Conservation (phyloP, 2,797 vertebrate genomes). For the Rhincodon typus region DNA sequence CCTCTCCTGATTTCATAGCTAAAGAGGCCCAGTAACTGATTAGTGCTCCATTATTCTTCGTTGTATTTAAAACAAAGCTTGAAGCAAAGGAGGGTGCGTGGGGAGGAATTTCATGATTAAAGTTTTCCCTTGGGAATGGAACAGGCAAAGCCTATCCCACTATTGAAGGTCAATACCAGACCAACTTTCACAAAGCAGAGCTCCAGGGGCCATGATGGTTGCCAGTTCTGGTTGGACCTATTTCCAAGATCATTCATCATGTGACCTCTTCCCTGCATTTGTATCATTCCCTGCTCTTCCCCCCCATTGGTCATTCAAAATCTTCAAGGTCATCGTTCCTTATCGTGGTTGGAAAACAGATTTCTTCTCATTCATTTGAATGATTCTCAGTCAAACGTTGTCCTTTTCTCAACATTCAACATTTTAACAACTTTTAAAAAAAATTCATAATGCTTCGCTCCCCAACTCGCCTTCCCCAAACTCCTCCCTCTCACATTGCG, state of each 20-base stretch:
- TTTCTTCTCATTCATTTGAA: background rate
- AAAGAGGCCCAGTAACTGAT: background rate
- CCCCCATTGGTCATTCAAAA: background rate
- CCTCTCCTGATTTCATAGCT: background rate
- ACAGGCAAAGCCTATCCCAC: background rate
- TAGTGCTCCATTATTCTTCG: background rate
- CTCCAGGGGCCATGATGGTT: too few relatives aligned
- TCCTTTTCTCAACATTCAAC: too few relatives aligned
- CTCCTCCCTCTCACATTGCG: too few relatives aligned
- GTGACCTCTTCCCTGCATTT: too few relatives aligned
- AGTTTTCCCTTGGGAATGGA: background rate
- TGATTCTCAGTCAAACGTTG: background rate
- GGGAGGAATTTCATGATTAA: background rate
- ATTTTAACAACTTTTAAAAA: background rate
- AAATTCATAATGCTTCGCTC: background rate
- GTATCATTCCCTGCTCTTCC: background rate
- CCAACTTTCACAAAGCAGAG: too few relatives aligned
- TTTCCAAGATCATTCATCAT: too few relatives aligned
- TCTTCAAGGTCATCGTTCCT: too few relatives aligned
- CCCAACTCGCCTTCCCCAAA: background rate
- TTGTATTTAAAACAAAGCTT: background rate
- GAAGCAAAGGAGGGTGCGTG: too few relatives aligned
- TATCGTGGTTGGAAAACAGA: too few relatives aligned
- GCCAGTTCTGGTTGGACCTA: too few relatives aligned
- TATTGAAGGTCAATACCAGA: too few relatives aligned